phyloP scores from a whole-genome alignment of 2,113 vertebrate genomes.

The Hemiprocne comata region DNA sequence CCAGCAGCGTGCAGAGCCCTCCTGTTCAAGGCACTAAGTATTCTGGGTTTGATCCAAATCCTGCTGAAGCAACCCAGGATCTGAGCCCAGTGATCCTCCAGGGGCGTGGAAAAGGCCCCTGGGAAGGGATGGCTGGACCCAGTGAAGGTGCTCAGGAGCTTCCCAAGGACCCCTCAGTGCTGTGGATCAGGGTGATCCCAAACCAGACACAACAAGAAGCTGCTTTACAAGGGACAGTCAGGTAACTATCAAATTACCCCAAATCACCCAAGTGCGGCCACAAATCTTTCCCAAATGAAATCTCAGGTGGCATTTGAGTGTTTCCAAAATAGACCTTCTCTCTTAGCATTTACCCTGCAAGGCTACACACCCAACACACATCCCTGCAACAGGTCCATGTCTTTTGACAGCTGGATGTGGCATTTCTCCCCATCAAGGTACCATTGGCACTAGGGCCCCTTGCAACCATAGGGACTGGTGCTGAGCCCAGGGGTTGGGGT shows the following conservation, averaged over 20 bases:
- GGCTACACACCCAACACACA: not conserved
- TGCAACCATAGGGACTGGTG: fast-evolving
- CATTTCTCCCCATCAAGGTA: not conserved
- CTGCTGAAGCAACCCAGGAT: not conserved
- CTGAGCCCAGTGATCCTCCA: not conserved
- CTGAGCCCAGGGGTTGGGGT: not conserved
- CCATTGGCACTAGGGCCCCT: too few relatives aligned
- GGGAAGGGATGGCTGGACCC: not conserved
- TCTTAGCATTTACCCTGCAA: not conserved
- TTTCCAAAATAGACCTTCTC: not conserved
- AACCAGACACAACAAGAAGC: not conserved
- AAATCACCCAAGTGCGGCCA: not conserved
- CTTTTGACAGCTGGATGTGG: not conserved
- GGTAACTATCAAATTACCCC: not conserved
- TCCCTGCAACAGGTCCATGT: not conserved
- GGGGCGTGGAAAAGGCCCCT: not conserved
- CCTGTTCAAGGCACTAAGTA: not conserved
- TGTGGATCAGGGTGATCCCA: not conserved
- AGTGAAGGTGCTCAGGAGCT: not conserved
- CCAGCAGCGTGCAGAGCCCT: not conserved
- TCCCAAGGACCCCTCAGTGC: not conserved
- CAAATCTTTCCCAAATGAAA: not conserved
- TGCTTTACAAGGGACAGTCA: not conserved
- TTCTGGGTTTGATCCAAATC: not conserved
- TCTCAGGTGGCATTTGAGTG: not conserved